Evolutionary conservation across 2,888 invertebrate species (phyloP).

Genomic region (Magallana nippona): DNA sequence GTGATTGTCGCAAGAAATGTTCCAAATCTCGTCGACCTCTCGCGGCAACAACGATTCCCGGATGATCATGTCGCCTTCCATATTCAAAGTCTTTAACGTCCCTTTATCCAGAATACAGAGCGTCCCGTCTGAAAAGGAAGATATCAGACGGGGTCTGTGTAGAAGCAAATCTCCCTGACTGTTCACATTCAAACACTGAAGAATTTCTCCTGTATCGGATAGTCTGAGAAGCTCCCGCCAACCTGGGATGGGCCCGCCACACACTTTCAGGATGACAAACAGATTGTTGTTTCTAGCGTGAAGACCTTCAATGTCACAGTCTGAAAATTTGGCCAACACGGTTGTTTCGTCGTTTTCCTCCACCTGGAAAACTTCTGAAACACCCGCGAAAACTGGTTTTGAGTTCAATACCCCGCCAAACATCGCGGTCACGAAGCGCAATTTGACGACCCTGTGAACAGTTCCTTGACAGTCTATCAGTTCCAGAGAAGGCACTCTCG

Average conservation of each 20-base stretch:
- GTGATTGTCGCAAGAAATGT: not conserved
- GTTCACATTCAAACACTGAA: conserved; percentile 8
- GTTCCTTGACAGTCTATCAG: conserved; percentile 15
- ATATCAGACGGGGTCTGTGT: not conserved
- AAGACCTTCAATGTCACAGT: not conserved
- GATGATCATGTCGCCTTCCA: not conserved
- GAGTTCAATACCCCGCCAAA: conserved; percentile 12
- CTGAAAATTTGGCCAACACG: not conserved
- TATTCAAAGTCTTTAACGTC: not conserved
- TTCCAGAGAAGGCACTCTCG: not conserved
- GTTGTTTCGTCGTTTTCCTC: not conserved
- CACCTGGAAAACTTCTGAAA: not conserved
- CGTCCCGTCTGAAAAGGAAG: not conserved
- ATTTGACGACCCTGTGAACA: not conserved
- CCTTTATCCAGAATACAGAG: conserved; percentile 10
- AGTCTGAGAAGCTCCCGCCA: conserved; percentile 7
- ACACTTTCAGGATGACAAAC: conserved; percentile 16
- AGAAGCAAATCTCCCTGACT: not conserved
- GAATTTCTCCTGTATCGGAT: not conserved
- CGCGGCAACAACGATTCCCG: not conserved
- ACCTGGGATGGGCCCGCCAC: conserved; percentile 3
- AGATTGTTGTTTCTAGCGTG: not conserved
- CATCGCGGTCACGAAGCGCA: not conserved
- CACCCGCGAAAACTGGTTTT: conserved; percentile 1
- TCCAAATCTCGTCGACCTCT: not conserved